Conservation (phyloP, 2,888 invertebrate genomes). For the Bellardia bayeri region DNA sequence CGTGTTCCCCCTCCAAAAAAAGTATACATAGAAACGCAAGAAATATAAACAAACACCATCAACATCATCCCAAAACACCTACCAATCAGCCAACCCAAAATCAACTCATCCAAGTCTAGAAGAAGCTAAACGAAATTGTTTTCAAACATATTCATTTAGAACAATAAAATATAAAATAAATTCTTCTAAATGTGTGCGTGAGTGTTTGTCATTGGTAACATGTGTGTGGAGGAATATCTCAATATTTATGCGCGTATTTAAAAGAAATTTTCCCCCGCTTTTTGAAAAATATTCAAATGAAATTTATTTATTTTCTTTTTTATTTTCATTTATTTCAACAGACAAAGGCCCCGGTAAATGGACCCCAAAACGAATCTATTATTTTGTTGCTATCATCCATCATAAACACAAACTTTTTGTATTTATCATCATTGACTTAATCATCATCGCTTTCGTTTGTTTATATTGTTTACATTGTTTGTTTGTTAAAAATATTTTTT, state of each 20-base stretch:
- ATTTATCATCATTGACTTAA: slow-evolving; percentile 52
- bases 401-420: background rate
- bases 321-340: slow-evolving; percentile 77
- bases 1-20: background rate
- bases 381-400: slow-evolving; percentile 54
- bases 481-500: slow-evolving; percentile 51
- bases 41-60: background rate
- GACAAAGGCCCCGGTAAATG: slow-evolving; percentile 84
- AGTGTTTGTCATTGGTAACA: slow-evolving; percentile 70
- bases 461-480: slow-evolving; percentile 58
- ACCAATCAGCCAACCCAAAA: background rate
- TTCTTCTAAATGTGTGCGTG: slow-evolving; percentile 56
- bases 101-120: background rate
- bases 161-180: background rate
- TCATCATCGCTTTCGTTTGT: slow-evolving; percentile 65
- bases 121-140: background rate
- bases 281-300: slow-evolving; percentile 34
- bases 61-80: background rate
- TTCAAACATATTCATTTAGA: slow-evolving; percentile 17
- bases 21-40: background rate
- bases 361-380: slow-evolving; percentile 75
- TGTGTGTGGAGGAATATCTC: background rate
- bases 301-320: slow-evolving; percentile 65
- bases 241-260: slow-evolving; percentile 8
- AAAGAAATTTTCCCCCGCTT: background rate